These are phyloP conservation scores for Limnothrissa miodon DNA, from an alignment of 2,113 vertebrate genomes.

Conservation along the genomic window DNA sequence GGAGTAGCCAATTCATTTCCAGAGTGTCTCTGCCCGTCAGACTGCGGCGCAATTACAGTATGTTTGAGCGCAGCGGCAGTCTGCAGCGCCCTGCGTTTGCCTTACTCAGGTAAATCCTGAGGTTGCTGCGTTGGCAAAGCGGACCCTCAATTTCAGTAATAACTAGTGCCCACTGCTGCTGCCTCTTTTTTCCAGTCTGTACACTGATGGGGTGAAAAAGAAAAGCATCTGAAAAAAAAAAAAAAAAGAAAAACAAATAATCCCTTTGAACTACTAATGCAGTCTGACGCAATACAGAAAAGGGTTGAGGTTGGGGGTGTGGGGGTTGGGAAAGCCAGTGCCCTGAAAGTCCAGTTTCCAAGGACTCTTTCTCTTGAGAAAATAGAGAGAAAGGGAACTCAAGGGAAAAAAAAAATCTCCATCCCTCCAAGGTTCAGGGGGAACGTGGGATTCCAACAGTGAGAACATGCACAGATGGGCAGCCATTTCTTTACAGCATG, in stretches of 20 bases:
- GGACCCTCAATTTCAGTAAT: not conserved
- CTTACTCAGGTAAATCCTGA: not conserved
- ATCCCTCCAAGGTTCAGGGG: not conserved
- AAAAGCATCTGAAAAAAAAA: no score
- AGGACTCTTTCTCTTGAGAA: conserved; percentile 15
- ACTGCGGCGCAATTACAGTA: not conserved
- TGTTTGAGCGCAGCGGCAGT: not conserved
- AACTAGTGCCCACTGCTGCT: not conserved
- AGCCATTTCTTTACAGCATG: not conserved
- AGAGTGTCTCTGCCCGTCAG: not conserved
- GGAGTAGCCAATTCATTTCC: not conserved
- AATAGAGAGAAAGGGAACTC: not conserved
- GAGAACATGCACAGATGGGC: not conserved
- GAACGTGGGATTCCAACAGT: not conserved
- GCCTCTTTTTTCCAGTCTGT: not conserved
- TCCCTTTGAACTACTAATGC: not conserved
- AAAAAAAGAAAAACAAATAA: not conserved
- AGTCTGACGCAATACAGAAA: not conserved
- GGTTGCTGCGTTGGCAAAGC: not conserved
- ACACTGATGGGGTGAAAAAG: no score
- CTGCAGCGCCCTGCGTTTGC: not conserved
- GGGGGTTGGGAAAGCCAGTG: not conserved
- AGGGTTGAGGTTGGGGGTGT: no score
- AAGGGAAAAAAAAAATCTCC: not conserved
- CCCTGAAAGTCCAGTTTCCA: not conserved